Evolutionary conservation across 2,797 vertebrate genomes (phyloP).

Genomic region (Danio choprae): DNA sequence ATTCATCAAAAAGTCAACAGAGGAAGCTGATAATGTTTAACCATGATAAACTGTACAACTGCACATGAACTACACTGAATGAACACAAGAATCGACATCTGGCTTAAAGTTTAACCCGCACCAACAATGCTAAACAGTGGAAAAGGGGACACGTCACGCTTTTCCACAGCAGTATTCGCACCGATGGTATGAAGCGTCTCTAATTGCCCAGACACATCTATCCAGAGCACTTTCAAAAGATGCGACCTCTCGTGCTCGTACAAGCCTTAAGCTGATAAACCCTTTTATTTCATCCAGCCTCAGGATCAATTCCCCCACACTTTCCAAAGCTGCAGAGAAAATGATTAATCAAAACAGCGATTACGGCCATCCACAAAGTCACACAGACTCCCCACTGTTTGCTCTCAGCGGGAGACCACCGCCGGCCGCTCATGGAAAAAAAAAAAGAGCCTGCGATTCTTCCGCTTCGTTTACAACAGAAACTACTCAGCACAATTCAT

Average conservation of each 20-base stretch:
- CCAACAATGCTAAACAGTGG: constrained; percentile 46
- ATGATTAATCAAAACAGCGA: constrained; percentile 77
- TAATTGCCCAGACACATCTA: constrained; percentile 78
- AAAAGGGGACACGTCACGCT: constrained; percentile 41
- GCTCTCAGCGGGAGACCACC: constrained; percentile 69
- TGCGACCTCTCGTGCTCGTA: constrained; percentile 74
- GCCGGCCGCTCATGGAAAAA: constrained; percentile 36
- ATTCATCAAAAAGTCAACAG: background rate
- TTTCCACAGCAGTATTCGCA: constrained; percentile 72
- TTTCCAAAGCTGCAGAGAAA: constrained; percentile 73
- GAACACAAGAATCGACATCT: constrained; percentile 49
- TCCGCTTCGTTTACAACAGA: constrained; percentile 16
- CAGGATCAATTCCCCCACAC: constrained; percentile 62
- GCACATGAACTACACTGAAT: constrained; percentile 37
- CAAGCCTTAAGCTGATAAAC: constrained; percentile 83
- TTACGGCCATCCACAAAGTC: constrained; percentile 73
- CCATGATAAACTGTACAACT: background rate
- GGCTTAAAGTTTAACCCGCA: constrained; percentile 46
- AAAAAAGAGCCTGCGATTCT: constrained; percentile 1
- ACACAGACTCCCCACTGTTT: constrained; percentile 68
- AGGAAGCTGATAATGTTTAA: background rate
- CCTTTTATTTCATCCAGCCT: constrained; percentile 74
- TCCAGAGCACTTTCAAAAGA: constrained; percentile 71
- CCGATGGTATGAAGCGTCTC: constrained; percentile 67
- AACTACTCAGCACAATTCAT: constrained; percentile 29